These are phyloP conservation scores for Colostygia pectinataria DNA, from an alignment of 2,888 invertebrate genomes.

Conservation along the genomic window DNA sequence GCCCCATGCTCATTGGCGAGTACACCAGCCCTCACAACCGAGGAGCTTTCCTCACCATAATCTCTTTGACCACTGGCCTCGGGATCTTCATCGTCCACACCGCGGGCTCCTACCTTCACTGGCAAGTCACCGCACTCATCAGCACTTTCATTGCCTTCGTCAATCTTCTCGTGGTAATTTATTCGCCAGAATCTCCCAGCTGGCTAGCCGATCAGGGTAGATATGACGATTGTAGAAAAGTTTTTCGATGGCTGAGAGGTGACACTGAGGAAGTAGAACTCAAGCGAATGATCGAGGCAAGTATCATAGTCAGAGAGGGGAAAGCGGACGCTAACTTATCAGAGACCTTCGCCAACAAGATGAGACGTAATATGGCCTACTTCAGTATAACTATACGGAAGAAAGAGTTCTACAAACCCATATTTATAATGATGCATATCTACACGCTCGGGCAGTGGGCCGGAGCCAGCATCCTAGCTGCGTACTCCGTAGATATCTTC, in stretches of 20 bases:
- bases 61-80: conserved; percentile 77
- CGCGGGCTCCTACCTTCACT: conserved; percentile 79
- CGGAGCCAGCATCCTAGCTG: conserved; percentile 42
- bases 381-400: conserved; percentile 42
- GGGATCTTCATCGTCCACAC: conserved; percentile 82
- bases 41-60: conserved; percentile 79
- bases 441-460: conserved; percentile 44
- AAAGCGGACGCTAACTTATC: conserved; percentile 45
- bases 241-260: conserved; percentile 80
- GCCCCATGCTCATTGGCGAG: conserved; percentile 72
- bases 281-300: conserved; percentile 56
- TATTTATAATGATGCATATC: conserved; percentile 51
- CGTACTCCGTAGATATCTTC: conserved; percentile 54
- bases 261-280: conserved; percentile 56
- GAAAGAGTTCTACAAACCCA: conserved; percentile 53
- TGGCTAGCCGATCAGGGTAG: conserved; percentile 82
- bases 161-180: conserved; percentile 57
- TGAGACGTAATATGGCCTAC: conserved; percentile 38
- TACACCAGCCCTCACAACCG: conserved; percentile 77
- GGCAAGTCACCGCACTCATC: conserved; percentile 75
- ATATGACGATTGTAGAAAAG: conserved; percentile 71
- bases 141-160: conserved; percentile 62
- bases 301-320: conserved; percentile 47
- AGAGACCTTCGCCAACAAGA: conserved; percentile 37
- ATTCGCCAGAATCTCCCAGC: conserved; percentile 82